A percentile compares a stretch with the other conserved stretches of the same genome.
Conservation (phyloP, 2,888 invertebrate species). For the Strigamia transsilvanica region DNA sequence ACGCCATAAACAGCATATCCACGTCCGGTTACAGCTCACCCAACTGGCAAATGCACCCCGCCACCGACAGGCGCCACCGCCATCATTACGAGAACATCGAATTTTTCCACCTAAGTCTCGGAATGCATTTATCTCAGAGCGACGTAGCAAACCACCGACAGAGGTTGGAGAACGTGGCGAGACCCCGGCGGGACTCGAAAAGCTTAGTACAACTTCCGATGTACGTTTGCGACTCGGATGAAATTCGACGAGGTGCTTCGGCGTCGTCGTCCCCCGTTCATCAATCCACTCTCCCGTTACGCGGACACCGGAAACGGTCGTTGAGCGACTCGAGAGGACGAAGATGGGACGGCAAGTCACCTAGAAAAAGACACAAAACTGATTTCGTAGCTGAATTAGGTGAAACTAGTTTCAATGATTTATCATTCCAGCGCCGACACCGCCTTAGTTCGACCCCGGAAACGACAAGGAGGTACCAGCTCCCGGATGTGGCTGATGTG, state of each 20-base stretch:
- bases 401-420: conserved; percentile 10
- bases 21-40: conserved; percentile 51
- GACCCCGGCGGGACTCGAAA: neutral
- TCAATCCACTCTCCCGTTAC: conserved; percentile 24
- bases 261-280: neutral
- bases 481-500: neutral
- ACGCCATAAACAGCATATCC: conserved; percentile 46
- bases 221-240: neutral
- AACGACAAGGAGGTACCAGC: neutral
- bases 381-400: neutral
- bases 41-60: conserved; percentile 20
- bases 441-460: conserved; percentile 17
- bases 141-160: neutral
- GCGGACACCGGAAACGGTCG: conserved; percentile 22
- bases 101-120: neutral
- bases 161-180: neutral
- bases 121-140: neutral
- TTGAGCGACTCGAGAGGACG: conserved; percentile 14
- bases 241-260: neutral
- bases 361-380: conserved; percentile 20
- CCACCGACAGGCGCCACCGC: neutral
- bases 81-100: conserved; percentile 24
- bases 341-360: neutral
- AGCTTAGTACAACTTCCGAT: conserved; percentile 41
- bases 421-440: neutral